A percentile compares a stretch with the other conserved stretches of the same genome.
Evolutionary conservation across 1,140 invertebrate species (phyloP).

Genomic region (Brachionus rubens): DNA sequence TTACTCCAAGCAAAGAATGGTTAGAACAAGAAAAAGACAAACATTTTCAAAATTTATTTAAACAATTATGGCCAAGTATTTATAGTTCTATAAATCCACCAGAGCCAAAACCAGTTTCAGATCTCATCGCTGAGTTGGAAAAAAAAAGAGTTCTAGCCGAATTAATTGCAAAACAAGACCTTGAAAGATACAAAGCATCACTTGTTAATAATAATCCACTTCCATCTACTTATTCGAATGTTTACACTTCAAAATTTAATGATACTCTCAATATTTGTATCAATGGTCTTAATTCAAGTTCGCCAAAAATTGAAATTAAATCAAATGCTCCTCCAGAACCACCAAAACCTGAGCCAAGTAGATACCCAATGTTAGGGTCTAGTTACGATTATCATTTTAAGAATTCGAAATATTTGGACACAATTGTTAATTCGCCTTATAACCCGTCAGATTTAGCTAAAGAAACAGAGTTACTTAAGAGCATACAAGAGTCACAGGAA

Average conservation of each 20-base stretch:
- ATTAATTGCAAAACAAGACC: slow-evolving; percentile 13
- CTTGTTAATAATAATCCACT: background rate
- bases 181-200: slow-evolving; percentile 18
- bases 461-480: slow-evolving; percentile 4
- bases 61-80: slow-evolving; percentile 12
- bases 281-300: background rate
- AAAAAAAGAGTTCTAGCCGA: slow-evolving; percentile 4
- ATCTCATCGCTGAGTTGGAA: slow-evolving; percentile 26
- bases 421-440: slow-evolving; percentile 16
- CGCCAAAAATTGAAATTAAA: slow-evolving; percentile 29
- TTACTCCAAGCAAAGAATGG: slow-evolving; percentile 25
- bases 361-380: background rate
- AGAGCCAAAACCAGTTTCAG: background rate
- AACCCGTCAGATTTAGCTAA: background rate
- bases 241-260: slow-evolving; percentile 1
- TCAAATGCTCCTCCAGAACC: background rate
- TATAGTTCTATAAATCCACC: background rate
- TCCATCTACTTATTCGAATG: background rate
- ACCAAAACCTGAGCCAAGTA: background rate
- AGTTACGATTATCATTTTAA: slow-evolving; percentile 5
- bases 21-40: slow-evolving; percentile 25
- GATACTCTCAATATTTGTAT: slow-evolving; percentile 28
- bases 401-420: background rate
- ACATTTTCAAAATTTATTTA: slow-evolving; percentile 26
- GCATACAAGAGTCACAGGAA: slow-evolving; percentile 30